Percentiles rank a stretch among this genome's conserved stretches.
Conservation (phyloP, 2,888 invertebrate species). For the Caenorhabditis plicata region DNA sequence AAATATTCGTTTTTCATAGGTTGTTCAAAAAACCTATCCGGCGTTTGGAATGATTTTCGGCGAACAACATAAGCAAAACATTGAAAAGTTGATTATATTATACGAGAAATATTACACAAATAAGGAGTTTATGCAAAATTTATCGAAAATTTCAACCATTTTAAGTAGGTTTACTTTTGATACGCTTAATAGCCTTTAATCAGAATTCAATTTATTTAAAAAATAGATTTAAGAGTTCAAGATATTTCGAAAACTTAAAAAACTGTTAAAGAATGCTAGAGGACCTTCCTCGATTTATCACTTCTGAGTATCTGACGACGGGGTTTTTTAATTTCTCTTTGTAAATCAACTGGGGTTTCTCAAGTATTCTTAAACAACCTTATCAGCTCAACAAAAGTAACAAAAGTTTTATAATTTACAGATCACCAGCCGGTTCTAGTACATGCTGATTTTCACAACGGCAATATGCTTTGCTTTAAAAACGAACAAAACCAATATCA, state of each 20-base stretch:
- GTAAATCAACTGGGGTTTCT: too few relatives aligned
- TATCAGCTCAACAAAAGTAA: background rate
- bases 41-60: slow-evolving; percentile 6
- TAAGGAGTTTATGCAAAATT: slow-evolving; percentile 8
- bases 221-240: too few relatives aligned
- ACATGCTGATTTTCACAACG: slow-evolving; percentile 21
- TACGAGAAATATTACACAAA: slow-evolving; percentile 11
- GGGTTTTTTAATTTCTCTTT: too few relatives aligned
- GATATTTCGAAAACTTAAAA: too few relatives aligned
- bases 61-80: slow-evolving; percentile 12
- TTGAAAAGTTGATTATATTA: slow-evolving; percentile 17
- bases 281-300: too few relatives aligned
- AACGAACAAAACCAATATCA: background rate
- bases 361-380: background rate
- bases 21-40: slow-evolving; percentile 10
- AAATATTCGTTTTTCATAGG: slow-evolving; percentile 9
- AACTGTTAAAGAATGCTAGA: too few relatives aligned
- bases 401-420: slow-evolving; percentile 1
- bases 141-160: slow-evolving; percentile 7
- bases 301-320: too few relatives aligned
- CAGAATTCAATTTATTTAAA: too few relatives aligned
- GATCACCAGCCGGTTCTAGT: slow-evolving; percentile 10
- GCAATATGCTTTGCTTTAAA: slow-evolving; percentile 15
- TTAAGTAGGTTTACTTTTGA: too few relatives aligned
- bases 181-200: too few relatives aligned